Evolutionary conservation across 2,888 invertebrate genomes (phyloP), one percentile per base, ranked within the genome.

Genomic region (Phasia obesa): DNA sequence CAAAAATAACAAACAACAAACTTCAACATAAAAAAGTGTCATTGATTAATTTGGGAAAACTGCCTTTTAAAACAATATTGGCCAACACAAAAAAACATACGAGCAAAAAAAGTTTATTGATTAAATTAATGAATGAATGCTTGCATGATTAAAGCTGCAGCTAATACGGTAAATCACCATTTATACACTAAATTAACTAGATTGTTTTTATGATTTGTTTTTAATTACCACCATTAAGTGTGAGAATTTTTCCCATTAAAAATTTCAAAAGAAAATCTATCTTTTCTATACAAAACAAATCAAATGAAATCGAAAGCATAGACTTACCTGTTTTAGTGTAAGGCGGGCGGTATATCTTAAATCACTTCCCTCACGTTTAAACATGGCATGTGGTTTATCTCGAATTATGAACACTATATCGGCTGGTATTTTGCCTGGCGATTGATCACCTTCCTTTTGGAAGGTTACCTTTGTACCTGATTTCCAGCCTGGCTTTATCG

Each of bases 381-480:
- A 99, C 85, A 94, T 92, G 75, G 96, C 94, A 93, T 99, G 97
- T 23, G 98, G 97, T 90, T 98, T 98, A 92, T 99, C 99, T 88
- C 97, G 93, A 88, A 99, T 98, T 87, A 98, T 97, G 92, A 99
- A 99, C 85, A 98, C 98, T 88, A 99, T 97, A 91, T 99, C 98
- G 7, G 99, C 98, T 59, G 99, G 98, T 86, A 98, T 97, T 92
- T 97, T 98, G 87, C 97, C 96, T 64, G 97, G 94, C 57, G 95
- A 95, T 90, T 98, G 98, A 91, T 99, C 99, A 38, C 99, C 99
- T 92, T 99, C 99, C 89, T 97, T 95, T 90, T 98, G 98, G 93
- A 99, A 99, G 85, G 99, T 99, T 85, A 99, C 98, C 92, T 98
- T 98, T 0, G 99, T 99, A 57, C 99, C 99, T 2, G 98, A 96